A percentile compares a stretch with the other conserved stretches of the same genome.
Conservation (phyloP, 2,113 vertebrate species). For the Jacana jacana region DNA sequence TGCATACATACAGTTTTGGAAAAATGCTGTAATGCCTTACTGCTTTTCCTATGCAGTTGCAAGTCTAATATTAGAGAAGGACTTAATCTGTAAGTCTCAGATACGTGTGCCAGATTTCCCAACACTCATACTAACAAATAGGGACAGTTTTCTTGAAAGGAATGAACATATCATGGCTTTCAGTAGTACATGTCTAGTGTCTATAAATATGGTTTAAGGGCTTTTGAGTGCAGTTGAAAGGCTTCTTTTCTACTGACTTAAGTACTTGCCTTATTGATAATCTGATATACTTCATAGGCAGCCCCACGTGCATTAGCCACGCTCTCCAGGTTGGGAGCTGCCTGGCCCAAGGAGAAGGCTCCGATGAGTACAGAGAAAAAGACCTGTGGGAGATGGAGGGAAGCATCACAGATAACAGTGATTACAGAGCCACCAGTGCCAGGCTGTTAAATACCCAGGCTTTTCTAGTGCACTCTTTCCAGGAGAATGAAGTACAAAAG, state of each 20-base stretch:
- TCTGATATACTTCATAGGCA: slow-evolving; percentile 80
- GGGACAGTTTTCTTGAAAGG: not conserved
- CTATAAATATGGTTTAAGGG: not conserved
- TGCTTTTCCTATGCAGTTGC: not conserved
- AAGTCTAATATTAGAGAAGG: not conserved
- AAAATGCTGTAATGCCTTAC: not conserved
- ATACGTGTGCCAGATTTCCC: not conserved
- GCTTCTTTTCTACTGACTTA: not conserved
- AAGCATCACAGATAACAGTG: not conserved
- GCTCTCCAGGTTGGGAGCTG: slow-evolving; percentile 78
- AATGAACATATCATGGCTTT: not conserved
- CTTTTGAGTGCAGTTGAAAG: not conserved
- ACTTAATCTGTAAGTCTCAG: not conserved
- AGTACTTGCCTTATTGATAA: slow-evolving; percentile 77
- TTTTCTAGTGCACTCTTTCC: not conserved
- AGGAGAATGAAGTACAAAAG: not conserved
- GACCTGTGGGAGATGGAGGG: slow-evolving; percentile 56
- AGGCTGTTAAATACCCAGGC: not conserved
- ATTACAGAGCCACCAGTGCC: not conserved
- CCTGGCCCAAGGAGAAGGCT: slow-evolving; percentile 78
- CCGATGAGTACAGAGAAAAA: slow-evolving; percentile 79
- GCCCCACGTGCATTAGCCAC: slow-evolving; percentile 81
- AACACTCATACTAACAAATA: not conserved
- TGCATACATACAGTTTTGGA: not conserved
- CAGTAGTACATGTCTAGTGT: not conserved